These are phyloP conservation scores for Mimachlamys varia DNA, from an alignment of 2,888 invertebrate species.

Conservation along the genomic window DNA sequence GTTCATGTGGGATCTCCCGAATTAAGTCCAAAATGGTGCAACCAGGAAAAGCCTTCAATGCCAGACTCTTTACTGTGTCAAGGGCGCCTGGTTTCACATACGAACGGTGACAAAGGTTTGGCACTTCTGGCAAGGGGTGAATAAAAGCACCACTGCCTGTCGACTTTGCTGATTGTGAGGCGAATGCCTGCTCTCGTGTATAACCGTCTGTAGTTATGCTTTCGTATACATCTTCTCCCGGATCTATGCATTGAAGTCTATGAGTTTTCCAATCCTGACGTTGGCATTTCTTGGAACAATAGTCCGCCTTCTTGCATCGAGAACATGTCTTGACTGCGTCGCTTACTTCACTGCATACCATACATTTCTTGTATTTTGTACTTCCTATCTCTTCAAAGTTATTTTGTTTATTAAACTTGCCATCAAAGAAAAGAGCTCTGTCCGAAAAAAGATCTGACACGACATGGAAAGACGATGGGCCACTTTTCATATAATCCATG, in stretches of 20 bases:
- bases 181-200: background rate
- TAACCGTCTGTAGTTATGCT: background rate
- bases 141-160: background rate
- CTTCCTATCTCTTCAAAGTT: background rate
- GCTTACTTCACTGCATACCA: background rate
- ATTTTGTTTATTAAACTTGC: background rate
- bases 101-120: background rate
- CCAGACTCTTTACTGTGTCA: background rate
- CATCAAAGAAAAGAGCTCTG: background rate
- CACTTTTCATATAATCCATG: background rate
- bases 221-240: background rate
- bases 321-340: background rate
- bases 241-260: background rate
- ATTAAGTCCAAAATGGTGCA: constrained; percentile 35
- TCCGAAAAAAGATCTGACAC: background rate
- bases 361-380: background rate
- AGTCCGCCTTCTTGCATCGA: background rate
- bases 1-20: constrained; percentile 37
- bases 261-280: background rate
- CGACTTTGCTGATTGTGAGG: background rate
- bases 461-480: background rate
- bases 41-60: constrained; percentile 3
- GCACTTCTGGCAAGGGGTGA: background rate
- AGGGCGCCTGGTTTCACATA: background rate
- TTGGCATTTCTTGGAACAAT: background rate